Evolutionary conservation across 2,888 invertebrate genomes (phyloP).

Genomic region (Athalia cordata): DNA sequence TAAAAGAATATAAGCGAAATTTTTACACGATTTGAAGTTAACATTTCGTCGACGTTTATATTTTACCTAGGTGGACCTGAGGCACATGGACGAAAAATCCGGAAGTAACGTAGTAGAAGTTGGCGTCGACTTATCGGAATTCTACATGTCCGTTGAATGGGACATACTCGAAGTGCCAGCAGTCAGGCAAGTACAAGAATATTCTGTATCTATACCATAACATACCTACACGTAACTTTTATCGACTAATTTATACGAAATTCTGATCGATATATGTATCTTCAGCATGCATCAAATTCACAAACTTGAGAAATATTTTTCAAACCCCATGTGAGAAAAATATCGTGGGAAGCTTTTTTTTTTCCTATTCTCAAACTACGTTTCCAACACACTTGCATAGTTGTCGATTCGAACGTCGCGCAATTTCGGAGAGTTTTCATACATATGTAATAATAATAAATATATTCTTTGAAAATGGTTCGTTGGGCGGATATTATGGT

Average conservation of each 20-base stretch:
- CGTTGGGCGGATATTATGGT: not conserved
- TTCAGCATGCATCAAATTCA: too few relatives aligned
- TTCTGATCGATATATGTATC: too few relatives aligned
- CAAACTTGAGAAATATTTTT: too few relatives aligned
- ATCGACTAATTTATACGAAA: not conserved
- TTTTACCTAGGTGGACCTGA: constrained; percentile 86
- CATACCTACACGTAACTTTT: not conserved
- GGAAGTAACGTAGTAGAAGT: constrained; percentile 93
- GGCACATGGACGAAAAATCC: constrained; percentile 93
- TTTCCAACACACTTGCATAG: too few relatives aligned
- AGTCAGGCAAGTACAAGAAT: constrained; percentile 80
- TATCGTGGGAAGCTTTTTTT: too few relatives aligned
- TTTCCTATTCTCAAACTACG: too few relatives aligned
- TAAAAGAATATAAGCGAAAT: not conserved
- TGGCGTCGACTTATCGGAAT: constrained; percentile 97
- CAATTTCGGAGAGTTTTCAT: too few relatives aligned
- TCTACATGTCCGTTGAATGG: constrained; percentile 99
- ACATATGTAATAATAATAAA: not conserved
- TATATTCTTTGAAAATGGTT: not conserved
- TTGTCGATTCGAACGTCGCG: too few relatives aligned
- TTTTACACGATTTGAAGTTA: not conserved
- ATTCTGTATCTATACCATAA: not conserved
- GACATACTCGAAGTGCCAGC: constrained; percentile 98
- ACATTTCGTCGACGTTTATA: constrained; percentile 33
- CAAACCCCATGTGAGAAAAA: too few relatives aligned